phyloP scores from a whole-genome alignment of 2,797 vertebrate species.

The Chloroceryle amazona region DNA sequence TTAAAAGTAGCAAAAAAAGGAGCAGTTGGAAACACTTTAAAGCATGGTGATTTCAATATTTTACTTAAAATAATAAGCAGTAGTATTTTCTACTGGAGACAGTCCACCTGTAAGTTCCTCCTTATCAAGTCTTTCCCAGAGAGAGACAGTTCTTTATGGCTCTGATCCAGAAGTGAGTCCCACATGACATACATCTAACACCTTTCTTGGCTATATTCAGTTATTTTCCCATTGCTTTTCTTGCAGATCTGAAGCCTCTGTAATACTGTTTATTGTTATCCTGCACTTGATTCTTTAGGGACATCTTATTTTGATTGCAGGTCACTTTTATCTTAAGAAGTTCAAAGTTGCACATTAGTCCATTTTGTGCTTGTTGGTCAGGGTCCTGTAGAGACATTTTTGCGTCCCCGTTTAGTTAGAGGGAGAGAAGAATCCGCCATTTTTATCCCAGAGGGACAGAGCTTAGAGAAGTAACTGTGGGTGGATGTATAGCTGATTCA shows the following conservation, averaged over 20 bases:
- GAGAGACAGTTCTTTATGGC: neutral
- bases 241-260: neutral
- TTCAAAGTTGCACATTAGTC: neutral
- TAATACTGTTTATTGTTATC: neutral
- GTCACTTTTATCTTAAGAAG: neutral
- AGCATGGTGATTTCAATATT: neutral
- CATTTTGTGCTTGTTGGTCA: neutral
- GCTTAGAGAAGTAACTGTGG: neutral
- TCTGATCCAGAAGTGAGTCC: neutral
- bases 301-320: neutral
- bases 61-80: neutral
- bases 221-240: neutral
- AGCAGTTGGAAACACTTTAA: neutral
- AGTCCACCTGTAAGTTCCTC: neutral
- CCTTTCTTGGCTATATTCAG: neutral
- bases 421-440: neutral
- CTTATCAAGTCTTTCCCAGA: neutral
- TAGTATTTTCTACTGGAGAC: neutral
- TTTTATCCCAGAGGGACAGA: neutral
- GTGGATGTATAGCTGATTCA: neutral
- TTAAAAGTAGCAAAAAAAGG: accelerated
- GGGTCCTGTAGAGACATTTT: neutral
- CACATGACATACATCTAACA: accelerated
- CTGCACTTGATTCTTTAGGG: neutral
- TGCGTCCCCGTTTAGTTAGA: neutral